Percentiles rank a stretch among this genome's conserved stretches.
phyloP scores from a whole-genome alignment of 2,888 invertebrate species.

The Drosophila greeni region DNA sequence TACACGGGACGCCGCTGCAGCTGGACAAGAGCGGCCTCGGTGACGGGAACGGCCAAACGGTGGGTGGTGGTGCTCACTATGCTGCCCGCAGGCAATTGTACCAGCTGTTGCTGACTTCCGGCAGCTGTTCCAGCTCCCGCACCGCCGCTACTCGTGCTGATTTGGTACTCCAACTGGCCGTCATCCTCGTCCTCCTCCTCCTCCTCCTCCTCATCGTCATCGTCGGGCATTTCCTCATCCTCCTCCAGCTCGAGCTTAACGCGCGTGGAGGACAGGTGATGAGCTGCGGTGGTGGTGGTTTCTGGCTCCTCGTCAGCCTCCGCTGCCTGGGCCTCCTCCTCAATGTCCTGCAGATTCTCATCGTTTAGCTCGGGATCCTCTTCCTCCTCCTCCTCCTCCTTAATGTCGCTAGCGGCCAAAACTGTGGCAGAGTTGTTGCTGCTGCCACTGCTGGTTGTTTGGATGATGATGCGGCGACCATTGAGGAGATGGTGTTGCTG shows the following conservation, averaged over 20 bases:
- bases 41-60: conserved; percentile 68
- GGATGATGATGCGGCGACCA: conserved; percentile 75
- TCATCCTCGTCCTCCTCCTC: conserved; percentile 57
- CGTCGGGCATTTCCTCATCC: conserved; percentile 59
- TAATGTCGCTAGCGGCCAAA: conserved; percentile 33
- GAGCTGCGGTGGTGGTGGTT: conserved; percentile 20
- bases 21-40: conserved; percentile 71
- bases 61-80: conserved; percentile 69
- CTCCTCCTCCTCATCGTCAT: conserved; percentile 50
- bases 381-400: conserved; percentile 65
- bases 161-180: conserved; percentile 62
- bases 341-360: conserved; percentile 76
- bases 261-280: conserved; percentile 37
- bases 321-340: conserved; percentile 75
- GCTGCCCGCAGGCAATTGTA: conserved; percentile 69
- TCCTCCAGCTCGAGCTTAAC: conserved; percentile 73
- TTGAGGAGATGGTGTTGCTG: conserved; percentile 68
- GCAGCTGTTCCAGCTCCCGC: conserved; percentile 53
- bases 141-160: conserved; percentile 30
- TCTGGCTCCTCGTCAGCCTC: conserved; percentile 74
- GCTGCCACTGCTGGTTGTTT: conserved; percentile 56
- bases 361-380: conserved; percentile 76
- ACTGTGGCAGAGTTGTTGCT: conserved; percentile 11
- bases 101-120: conserved; percentile 55
- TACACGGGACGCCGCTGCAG: conserved; percentile 76